Evolutionary conservation across 1,140 invertebrate genomes (phyloP).

Genomic region (Aphelinus certus): DNA sequence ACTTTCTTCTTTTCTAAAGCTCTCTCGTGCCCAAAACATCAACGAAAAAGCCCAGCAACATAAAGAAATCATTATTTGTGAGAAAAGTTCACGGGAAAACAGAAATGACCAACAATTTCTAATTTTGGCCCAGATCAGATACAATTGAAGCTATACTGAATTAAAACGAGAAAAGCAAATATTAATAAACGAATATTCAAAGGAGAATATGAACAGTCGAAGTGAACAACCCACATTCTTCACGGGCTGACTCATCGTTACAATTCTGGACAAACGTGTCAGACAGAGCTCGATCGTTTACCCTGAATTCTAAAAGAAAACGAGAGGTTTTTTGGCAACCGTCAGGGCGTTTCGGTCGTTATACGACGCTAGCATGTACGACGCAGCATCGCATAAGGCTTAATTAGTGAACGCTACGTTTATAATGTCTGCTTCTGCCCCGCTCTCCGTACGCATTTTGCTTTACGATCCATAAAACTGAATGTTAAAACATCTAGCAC

Average conservation of each 20-base stretch:
- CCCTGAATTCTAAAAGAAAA: background rate
- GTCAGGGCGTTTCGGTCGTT: background rate
- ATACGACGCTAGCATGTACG: background rate
- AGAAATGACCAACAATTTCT: too few relatives aligned
- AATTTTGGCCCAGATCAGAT: too few relatives aligned
- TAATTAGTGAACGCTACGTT: background rate
- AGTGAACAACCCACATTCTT: too few relatives aligned
- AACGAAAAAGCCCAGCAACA: too few relatives aligned
- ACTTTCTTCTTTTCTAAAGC: too few relatives aligned
- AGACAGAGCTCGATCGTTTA: slow-evolving; percentile 1
- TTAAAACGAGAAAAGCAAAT: too few relatives aligned
- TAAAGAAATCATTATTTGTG: too few relatives aligned
- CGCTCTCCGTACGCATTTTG: background rate
- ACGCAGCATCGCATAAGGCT: slow-evolving; percentile 7
- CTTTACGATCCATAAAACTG: slow-evolving; percentile 22
- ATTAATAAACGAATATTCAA: too few relatives aligned
- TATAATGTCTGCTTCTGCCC: background rate
- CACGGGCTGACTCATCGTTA: background rate
- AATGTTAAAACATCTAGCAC: slow-evolving; percentile 28
- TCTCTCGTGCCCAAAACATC: too few relatives aligned
- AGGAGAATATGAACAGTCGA: too few relatives aligned
- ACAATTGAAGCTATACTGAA: too few relatives aligned
- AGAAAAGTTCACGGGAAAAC: too few relatives aligned
- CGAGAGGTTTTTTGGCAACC: background rate
- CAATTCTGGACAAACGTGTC: background rate